Conservation (phyloP, 2,113 vertebrate genomes). For the Neogale vison region DNA sequence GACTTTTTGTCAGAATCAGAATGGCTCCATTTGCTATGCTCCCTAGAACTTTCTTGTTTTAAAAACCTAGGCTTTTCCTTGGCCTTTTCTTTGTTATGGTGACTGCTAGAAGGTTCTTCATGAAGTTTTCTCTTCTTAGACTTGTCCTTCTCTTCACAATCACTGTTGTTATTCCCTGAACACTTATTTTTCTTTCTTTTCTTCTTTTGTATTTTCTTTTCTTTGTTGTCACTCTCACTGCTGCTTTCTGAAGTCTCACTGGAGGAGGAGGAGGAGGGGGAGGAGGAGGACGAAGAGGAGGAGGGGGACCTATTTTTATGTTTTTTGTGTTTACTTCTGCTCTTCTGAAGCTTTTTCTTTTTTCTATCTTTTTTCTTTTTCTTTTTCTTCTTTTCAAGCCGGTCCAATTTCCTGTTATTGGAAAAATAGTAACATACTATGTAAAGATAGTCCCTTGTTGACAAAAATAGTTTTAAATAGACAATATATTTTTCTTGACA, state of each 20-base stretch:
- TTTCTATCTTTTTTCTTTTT: conserved; percentile 89
- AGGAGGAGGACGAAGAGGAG: not conserved
- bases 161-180: conserved; percentile 84
- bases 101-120: conserved; percentile 81
- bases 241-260: conserved; percentile 86
- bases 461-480: not conserved
- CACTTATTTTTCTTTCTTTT: conserved; percentile 87
- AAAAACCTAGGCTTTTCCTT: conserved; percentile 78
- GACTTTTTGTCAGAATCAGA: conserved; percentile 83
- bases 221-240: conserved; percentile 86
- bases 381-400: conserved; percentile 94
- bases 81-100: conserved; percentile 80
- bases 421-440: conserved; percentile 69
- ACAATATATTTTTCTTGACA: conserved; percentile 33
- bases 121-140: conserved; percentile 84
- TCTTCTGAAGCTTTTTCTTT: conserved; percentile 92
- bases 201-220: conserved; percentile 86
- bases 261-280: conserved; percentile 81
- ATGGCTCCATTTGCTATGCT: conserved; percentile 79
- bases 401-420: conserved; percentile 94
- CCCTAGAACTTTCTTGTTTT: conserved; percentile 76
- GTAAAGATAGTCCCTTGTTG: conserved; percentile 35
- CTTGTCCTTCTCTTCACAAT: conserved; percentile 84
- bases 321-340: conserved; percentile 90
- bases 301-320: conserved; percentile 87